These are phyloP conservation scores for Coelinius sp. DNA, from an alignment of 2,888 invertebrate genomes.

Conservation along the genomic window DNA sequence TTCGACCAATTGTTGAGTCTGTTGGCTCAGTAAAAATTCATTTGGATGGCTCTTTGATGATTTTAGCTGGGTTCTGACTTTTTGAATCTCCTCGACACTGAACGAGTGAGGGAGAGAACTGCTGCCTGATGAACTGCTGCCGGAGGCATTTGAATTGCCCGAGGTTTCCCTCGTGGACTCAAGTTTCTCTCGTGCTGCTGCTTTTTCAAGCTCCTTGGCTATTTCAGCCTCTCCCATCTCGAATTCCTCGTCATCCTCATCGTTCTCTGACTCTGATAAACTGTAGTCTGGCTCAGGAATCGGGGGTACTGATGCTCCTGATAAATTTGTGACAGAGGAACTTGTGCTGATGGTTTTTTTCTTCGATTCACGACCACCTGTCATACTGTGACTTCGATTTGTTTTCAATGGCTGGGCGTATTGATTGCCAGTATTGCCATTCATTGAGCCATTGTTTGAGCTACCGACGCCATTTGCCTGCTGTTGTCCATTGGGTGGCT, in stretches of 20 bases:
- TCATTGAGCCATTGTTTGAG: constrained; percentile 46
- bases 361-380: constrained; percentile 66
- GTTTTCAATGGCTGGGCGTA: constrained; percentile 75
- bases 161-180: constrained; percentile 70
- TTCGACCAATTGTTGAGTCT: constrained; percentile 72
- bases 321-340: constrained; percentile 68
- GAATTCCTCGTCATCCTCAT: constrained; percentile 78
- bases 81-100: constrained; percentile 91
- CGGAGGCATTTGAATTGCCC: constrained; percentile 70
- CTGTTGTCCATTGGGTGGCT: constrained; percentile 59
- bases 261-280: constrained; percentile 87
- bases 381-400: constrained; percentile 67
- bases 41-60: constrained; percentile 91
- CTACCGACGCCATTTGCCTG: constrained; percentile 49
- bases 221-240: constrained; percentile 72
- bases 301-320: constrained; percentile 75
- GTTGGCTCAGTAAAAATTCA: constrained; percentile 77
- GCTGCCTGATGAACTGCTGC: constrained; percentile 79
- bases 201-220: constrained; percentile 74
- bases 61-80: constrained; percentile 86
- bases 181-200: constrained; percentile 70
- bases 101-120: constrained; percentile 87
- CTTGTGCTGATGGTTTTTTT: constrained; percentile 68
- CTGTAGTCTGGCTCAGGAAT: constrained; percentile 95
- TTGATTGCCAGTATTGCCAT: constrained; percentile 67